These are phyloP conservation scores for Drosophila ananassae DNA, from an alignment of 1,140 invertebrate genomes.

Conservation along the genomic window DNA sequence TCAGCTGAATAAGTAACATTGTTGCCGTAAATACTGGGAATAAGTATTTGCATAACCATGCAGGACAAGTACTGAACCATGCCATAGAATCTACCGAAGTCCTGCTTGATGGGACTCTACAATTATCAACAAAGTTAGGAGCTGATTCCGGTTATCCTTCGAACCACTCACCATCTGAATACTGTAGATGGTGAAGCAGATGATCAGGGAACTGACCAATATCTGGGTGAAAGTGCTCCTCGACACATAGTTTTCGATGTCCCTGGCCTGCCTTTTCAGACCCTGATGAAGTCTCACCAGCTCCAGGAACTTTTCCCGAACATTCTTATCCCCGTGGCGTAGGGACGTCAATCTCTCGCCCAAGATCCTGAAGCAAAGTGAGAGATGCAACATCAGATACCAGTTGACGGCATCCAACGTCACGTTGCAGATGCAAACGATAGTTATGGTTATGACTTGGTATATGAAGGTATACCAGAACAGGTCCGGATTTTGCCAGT, in stretches of 20 bases:
- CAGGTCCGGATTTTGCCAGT: constrained; percentile 34
- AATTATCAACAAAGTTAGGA: not conserved
- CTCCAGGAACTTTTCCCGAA: constrained; percentile 28
- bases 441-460: constrained; percentile 32
- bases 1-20: constrained; percentile 51
- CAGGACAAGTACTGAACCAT: constrained; percentile 55
- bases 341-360: constrained; percentile 41
- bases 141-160: not conserved
- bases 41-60: constrained; percentile 59
- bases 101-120: constrained; percentile 26
- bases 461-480: constrained; percentile 58
- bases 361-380: constrained; percentile 50
- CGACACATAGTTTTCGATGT: constrained; percentile 51
- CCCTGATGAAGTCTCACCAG: constrained; percentile 29
- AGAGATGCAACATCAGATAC: constrained; percentile 64
- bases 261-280: constrained; percentile 27
- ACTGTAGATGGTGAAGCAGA: constrained; percentile 63
- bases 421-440: constrained; percentile 43
- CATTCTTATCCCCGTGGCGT: not conserved
- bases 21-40: constrained; percentile 68
- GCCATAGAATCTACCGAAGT: constrained; percentile 34
- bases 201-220: constrained; percentile 55
- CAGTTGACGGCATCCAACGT: constrained; percentile 53
- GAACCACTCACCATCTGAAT: constrained; percentile 51
- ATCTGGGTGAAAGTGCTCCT: constrained; percentile 58